Conservation (phyloP, 2,888 invertebrate genomes). For the Cryptocephalus moraei region DNA sequence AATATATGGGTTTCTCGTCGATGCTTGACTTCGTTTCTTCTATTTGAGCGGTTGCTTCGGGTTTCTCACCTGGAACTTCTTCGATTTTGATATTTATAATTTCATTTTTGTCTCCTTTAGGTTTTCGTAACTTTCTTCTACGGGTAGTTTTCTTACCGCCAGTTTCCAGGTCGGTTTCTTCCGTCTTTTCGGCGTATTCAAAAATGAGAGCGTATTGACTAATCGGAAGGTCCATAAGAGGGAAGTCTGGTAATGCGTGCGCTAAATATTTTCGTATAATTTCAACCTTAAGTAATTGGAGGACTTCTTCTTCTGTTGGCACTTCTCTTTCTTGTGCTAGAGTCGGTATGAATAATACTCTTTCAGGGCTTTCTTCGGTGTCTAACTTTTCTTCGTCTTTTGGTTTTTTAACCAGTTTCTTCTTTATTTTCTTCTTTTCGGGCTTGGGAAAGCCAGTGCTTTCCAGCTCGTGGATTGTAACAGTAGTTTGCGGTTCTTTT, state of each 20-base stretch:
- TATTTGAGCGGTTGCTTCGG: constrained; percentile 19
- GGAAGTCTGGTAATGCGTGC: constrained; percentile 23
- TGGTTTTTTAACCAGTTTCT: constrained; percentile 35
- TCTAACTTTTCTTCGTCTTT: constrained; percentile 20
- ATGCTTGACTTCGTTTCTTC: constrained; percentile 17
- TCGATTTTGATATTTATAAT: constrained; percentile 38
- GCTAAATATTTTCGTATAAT: constrained; percentile 27
- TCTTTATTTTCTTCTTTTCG: constrained; percentile 20
- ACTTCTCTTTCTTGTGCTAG: constrained; percentile 26
- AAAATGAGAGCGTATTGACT: constrained; percentile 16
- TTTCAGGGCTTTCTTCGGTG: constrained; percentile 21
- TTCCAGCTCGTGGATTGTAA: constrained; percentile 22
- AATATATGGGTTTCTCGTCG: constrained; percentile 20
- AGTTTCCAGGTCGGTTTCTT: constrained; percentile 26
- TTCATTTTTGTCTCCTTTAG: constrained; percentile 31
- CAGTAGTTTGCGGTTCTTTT: constrained; percentile 25
- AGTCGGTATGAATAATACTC: constrained; percentile 30
- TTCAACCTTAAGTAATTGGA: constrained; percentile 29
- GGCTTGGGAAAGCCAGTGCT: constrained; percentile 29
- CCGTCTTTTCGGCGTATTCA: constrained; percentile 29
- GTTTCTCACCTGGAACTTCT: constrained; percentile 25
- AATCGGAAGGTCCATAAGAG: constrained; percentile 22
- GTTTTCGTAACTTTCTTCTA: constrained; percentile 26
- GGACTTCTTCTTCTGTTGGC: constrained; percentile 22
- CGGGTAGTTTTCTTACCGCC: constrained; percentile 22